Conservation (phyloP, 2,888 invertebrate genomes). For the Mycalesis mineus region DNA sequence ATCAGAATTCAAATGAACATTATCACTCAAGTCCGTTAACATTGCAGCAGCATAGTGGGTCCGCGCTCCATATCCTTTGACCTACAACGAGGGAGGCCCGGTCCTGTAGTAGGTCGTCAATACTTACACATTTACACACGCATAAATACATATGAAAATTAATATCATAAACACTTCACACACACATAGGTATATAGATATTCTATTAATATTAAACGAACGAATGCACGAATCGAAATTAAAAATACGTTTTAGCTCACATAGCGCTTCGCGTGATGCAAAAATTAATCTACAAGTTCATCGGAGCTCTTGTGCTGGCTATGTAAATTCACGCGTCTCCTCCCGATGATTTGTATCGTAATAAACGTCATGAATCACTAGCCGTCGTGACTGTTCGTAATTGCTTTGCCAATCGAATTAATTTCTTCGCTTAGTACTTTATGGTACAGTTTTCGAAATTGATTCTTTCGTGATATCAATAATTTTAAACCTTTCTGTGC, state of each 20-base stretch:
- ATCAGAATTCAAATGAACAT: no score
- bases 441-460: slow-evolving; percentile 70
- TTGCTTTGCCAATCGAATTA: slow-evolving; percentile 75
- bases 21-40: no score
- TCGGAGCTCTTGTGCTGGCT: slow-evolving; percentile 48
- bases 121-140: no score
- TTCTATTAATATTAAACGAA: background rate
- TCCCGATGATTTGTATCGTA: slow-evolving; percentile 57
- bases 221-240: background rate
- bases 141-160: no score
- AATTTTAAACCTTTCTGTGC: slow-evolving; percentile 45
- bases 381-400: slow-evolving; percentile 71
- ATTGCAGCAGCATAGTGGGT: no score
- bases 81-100: no score
- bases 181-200: no score
- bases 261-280: background rate
- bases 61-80: no score
- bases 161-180: no score
- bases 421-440: slow-evolving; percentile 66
- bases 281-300: slow-evolving; percentile 40
- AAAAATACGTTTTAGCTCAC: background rate
- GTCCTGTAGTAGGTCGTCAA: no score
- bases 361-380: slow-evolving; percentile 65
- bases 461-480: slow-evolving; percentile 59
- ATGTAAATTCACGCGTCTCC: slow-evolving; percentile 61